phyloP scores from a whole-genome alignment of 2,888 invertebrate species.

The Dryobotodes eremita region DNA sequence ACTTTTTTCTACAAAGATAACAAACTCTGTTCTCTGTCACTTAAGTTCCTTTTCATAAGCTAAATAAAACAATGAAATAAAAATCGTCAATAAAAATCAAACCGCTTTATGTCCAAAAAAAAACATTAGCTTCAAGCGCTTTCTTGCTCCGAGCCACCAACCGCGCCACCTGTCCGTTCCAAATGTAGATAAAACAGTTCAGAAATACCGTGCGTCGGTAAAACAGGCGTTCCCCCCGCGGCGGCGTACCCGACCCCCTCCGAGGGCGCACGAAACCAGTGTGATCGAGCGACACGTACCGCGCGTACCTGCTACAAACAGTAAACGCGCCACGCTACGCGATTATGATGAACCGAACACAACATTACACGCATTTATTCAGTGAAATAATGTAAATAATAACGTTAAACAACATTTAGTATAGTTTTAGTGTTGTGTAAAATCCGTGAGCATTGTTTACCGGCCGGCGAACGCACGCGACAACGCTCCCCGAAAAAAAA shows the following conservation, averaged over 20 bases:
- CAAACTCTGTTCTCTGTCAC: too few relatives aligned
- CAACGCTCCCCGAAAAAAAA: slow-evolving; percentile 85
- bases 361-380: slow-evolving; percentile 84
- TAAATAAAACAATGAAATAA: too few relatives aligned
- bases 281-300: slow-evolving; percentile 88
- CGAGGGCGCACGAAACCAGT: slow-evolving; percentile 83
- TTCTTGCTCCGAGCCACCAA: slow-evolving; percentile 47
- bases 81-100: not conserved
- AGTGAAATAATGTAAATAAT: slow-evolving; percentile 89
- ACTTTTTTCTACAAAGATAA: not conserved
- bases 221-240: slow-evolving; percentile 76
- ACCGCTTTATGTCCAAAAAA: slow-evolving; percentile 21
- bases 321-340: slow-evolving; percentile 84
- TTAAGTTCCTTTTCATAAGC: too few relatives aligned
- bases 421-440: slow-evolving; percentile 91
- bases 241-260: slow-evolving; percentile 74
- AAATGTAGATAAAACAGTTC: slow-evolving; percentile 75
- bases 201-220: slow-evolving; percentile 71
- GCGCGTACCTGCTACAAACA: slow-evolving; percentile 80
- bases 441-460: slow-evolving; percentile 89
- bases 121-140: slow-evolving; percentile 67
- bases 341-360: slow-evolving; percentile 84
- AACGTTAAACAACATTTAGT: slow-evolving; percentile 91
- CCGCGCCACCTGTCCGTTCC: slow-evolving; percentile 84
- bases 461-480: slow-evolving; percentile 93